Base-by-base conservation (phyloP, 2,113 vertebrate species). In the Hippocampus mohnikei region DNA sequence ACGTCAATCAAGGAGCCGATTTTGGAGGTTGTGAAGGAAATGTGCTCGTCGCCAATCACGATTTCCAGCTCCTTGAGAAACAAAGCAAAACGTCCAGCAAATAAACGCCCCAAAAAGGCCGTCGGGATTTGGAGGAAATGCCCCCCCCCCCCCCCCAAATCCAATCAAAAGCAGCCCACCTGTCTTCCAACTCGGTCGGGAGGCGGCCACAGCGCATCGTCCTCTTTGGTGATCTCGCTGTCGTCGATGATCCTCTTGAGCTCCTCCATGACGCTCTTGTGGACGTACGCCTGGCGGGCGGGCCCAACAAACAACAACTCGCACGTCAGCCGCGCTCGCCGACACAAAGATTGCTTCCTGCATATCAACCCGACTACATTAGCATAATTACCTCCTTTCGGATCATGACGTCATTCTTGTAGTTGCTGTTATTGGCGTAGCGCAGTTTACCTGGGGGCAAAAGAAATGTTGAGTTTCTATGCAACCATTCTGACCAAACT, bases 381-480 rank as follows among this genome's bases (percentile, higher is more conserved):
- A 3, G 42, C 12, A 58, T 0, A 10, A 0, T 74, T 88, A 99
- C 96, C 94, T 98, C 96, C 86, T 98, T 99, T 55, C 97, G 93
- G 93, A 98, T 99, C 96, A 98, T 99, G 27, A 98, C 96, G 52
- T 99, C 96, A 73, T 99, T 99, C 88, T 99, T 99, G 90, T 99
- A 99, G 93, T 99, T 99, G 86, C 96, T 98, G 94, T 99, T 99
- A 91, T 99, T 99, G 70, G 96, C 97, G 48, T 98, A 99, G 66
- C 97, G 92, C 67, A 98, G 88, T 79, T 99, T 99, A 16, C 97
- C 96, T 99, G 85, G 5, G 13, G 13, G 13, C 33, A 48, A 48
- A 48, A 5, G 4, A 48, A 48, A 48, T 3, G 15, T 48, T 16
- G 13, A 11, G 3, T 15, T 50, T 18, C 16, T 5, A 48, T 5